Conservation (phyloP, 2,888 invertebrate species). For the Tachina fera region DNA sequence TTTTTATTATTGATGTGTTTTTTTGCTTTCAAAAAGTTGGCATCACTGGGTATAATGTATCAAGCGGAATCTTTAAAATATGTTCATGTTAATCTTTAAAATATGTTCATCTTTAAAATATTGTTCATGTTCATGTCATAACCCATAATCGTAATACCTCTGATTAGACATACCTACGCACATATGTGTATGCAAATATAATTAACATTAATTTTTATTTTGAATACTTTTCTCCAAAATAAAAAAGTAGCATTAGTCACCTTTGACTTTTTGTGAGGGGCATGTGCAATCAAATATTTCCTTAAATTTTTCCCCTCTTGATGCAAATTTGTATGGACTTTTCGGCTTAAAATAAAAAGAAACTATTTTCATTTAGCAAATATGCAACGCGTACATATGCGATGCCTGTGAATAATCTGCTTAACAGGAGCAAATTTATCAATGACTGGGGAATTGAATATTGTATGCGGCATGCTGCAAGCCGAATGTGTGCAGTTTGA, state of each 20-base stretch:
- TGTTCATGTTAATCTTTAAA: too few relatives aligned
- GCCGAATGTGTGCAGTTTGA: slow-evolving; percentile 58
- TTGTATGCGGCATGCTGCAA: slow-evolving; percentile 12
- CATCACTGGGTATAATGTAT: too few relatives aligned
- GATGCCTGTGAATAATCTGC: slow-evolving; percentile 48
- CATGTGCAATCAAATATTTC: not conserved
- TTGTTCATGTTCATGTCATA: too few relatives aligned
- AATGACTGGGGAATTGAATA: slow-evolving; percentile 63
- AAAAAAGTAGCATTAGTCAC: not conserved
- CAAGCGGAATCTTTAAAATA: too few relatives aligned
- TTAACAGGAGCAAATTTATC: slow-evolving; percentile 65
- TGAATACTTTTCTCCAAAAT: too few relatives aligned
- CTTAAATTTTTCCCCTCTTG: slow-evolving; percentile 8
- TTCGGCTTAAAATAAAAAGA: slow-evolving; percentile 6
- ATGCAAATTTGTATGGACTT: slow-evolving; percentile 15
- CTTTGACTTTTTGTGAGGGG: slow-evolving; percentile 5
- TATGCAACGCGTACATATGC: not conserved
- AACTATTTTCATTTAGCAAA: slow-evolving; percentile 11
- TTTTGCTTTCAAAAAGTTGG: too few relatives aligned
- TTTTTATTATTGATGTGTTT: too few relatives aligned
- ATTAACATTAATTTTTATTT: too few relatives aligned
- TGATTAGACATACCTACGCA: too few relatives aligned
- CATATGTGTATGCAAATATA: too few relatives aligned
- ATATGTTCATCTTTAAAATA: too few relatives aligned
- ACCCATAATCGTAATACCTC: too few relatives aligned